Base-by-base conservation (phyloP, 2,888 invertebrate genomes). In the Xestia c-nigrum region DNA sequence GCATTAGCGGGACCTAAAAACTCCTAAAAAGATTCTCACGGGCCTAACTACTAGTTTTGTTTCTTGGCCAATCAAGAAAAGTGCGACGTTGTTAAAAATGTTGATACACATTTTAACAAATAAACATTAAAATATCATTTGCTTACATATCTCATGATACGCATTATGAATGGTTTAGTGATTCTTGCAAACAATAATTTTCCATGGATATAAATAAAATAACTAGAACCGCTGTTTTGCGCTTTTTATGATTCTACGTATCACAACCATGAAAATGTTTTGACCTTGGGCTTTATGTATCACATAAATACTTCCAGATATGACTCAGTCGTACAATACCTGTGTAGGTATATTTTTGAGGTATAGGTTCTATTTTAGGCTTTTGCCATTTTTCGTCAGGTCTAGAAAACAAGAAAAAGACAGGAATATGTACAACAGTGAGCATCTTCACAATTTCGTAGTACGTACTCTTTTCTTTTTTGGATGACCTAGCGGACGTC, bases 181-280 rank as follows among this genome's bases (percentile, higher is more conserved):
- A 43, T 55, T 65, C 61, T 76, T n/a, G 46, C 73, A 57, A 68
- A 79, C 12, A 75, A 76, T 67, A 74, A 78, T 78, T 80, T 65
- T 69, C 61, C 76, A 85, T 65, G 79, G 67, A 43, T 76, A 76
- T 84, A 80, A 87, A 72, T 73, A 78, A 74, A 79, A 61, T 61
- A 52, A 81, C 69, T 74, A 85, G 43, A 85, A 74, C 74, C 69
- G 6, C 14, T 59, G 77, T 52, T 84, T 74, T 75, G 69, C 61
- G 81, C 52, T 78, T 86, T 86, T 86, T 86, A 76, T 81, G 79
- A 78, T 83, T 81, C 76, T 63, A 70, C 78, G 82, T 76, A 79
- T 74, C 68, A 69, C 59, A 76, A 47, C 70, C 74, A 78, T 84
- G 71, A 79, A 86, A 85, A 73, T 64, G 21, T 69, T 75, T n/a